phyloP scores from a whole-genome alignment of 2,888 invertebrate genomes.

The Stegana nigrithorax region DNA sequence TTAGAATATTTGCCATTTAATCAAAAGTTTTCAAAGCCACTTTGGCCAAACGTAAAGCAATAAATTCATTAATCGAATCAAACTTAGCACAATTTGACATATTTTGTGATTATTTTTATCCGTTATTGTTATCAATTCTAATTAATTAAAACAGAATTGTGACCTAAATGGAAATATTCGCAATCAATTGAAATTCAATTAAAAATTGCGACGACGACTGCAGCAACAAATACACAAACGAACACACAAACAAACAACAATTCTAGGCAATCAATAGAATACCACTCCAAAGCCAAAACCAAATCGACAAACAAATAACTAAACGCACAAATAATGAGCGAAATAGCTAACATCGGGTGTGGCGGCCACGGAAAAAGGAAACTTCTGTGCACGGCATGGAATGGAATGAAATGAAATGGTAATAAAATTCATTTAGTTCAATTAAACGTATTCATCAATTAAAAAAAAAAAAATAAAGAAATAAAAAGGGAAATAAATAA shows the following conservation, averaged over 20 bases:
- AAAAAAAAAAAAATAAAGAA: conserved; percentile 42
- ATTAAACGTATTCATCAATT: conserved; percentile 56
- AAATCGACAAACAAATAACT: conserved; percentile 18
- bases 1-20: too few species aligned
- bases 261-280: not conserved
- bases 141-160: conserved; percentile 57
- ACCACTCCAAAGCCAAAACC: conserved; percentile 15
- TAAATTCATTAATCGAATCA: too few species aligned
- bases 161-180: conserved; percentile 44
- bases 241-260: not conserved
- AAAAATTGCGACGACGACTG: conserved; percentile 33
- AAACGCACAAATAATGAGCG: conserved; percentile 20
- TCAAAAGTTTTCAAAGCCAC: too few species aligned
- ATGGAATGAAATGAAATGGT: too few species aligned
- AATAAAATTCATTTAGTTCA: conserved; percentile 53
- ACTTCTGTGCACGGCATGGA: too few species aligned
- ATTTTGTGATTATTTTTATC: too few species aligned
- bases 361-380: too few species aligned
- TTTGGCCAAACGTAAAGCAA: too few species aligned
- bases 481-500: conserved; percentile 13
- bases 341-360: too few species aligned
- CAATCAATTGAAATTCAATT: conserved; percentile 62
- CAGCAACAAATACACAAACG: conserved; percentile 27
- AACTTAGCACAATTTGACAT: too few species aligned
- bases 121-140: conserved; percentile 51